Evolutionary conservation across 2,888 invertebrate species (phyloP).

Genomic region (Nasonovia ribisnigri): DNA sequence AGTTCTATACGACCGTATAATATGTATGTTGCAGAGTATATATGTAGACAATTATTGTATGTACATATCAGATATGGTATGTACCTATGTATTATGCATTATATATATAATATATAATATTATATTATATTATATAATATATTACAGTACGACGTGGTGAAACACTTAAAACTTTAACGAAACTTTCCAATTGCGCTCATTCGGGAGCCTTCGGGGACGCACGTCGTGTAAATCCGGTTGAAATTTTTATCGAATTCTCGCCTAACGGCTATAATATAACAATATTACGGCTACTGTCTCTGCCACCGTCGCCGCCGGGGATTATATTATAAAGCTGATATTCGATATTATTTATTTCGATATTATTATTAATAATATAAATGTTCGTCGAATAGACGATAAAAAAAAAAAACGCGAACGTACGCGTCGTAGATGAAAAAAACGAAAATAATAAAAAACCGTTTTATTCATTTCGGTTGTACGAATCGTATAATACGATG

Average conservation of each 20-base stretch:
- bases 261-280: neutral
- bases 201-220: neutral
- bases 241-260: neutral
- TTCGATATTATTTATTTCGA: neutral
- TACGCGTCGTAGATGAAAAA: neutral
- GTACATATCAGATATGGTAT: neutral
- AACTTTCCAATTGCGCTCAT: neutral
- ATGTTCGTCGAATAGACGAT: neutral
- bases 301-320: neutral
- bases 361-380: too few relatives aligned
- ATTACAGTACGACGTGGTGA: neutral
- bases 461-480: neutral
- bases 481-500: neutral
- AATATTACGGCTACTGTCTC: neutral
- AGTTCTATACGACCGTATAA: neutral
- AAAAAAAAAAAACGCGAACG: neutral
- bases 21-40: neutral
- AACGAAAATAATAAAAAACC: neutral
- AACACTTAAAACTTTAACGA: slow-evolving; percentile 7
- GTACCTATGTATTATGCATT: too few relatives aligned
- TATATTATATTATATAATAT: neutral
- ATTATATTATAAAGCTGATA: neutral
- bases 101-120: too few relatives aligned
- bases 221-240: neutral
- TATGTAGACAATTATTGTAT: neutral